Evolutionary conservation across 2,888 invertebrate species (phyloP).

Genomic region (Monopis laevigella): DNA sequence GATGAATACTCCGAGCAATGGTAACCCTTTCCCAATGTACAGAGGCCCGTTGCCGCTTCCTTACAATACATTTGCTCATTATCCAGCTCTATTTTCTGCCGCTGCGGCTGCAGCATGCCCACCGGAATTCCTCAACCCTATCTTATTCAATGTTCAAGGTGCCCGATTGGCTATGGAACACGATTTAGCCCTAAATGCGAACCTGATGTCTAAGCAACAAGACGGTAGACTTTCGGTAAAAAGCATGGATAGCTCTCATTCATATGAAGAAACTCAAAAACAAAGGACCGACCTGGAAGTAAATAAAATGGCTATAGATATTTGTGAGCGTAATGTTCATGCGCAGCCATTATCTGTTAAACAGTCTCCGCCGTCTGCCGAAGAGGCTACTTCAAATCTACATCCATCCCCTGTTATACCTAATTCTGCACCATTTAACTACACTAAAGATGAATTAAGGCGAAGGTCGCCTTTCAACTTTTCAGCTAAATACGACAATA

Average conservation of each 20-base stretch:
- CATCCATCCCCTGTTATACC: slow-evolving; percentile 75
- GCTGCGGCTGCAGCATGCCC: slow-evolving; percentile 61
- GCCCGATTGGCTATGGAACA: slow-evolving; percentile 60
- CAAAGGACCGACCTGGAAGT: slow-evolving; percentile 38
- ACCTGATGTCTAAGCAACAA: slow-evolving; percentile 58
- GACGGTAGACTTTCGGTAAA: slow-evolving; percentile 54
- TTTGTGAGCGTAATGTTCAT: slow-evolving; percentile 63
- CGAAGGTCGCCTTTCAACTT: slow-evolving; percentile 47
- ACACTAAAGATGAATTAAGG: slow-evolving; percentile 40
- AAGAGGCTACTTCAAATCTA: slow-evolving; percentile 71
- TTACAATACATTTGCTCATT: slow-evolving; percentile 72
- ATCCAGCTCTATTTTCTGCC: slow-evolving; percentile 63
- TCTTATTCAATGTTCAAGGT: slow-evolving; percentile 71
- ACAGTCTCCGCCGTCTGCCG: slow-evolving; percentile 73
- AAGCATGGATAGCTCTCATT: slow-evolving; percentile 51
- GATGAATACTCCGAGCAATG: slow-evolving; percentile 48
- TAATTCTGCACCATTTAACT: slow-evolving; percentile 41
- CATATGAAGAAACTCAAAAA: slow-evolving; percentile 48
- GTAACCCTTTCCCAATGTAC: slow-evolving; percentile 77
- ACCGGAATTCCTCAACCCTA: slow-evolving; percentile 70
- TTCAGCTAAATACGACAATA: slow-evolving; percentile 40
- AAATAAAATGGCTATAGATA: slow-evolving; percentile 33
- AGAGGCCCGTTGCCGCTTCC: slow-evolving; percentile 72
- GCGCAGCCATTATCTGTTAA: slow-evolving; percentile 53
- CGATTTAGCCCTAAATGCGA: slow-evolving; percentile 60